Evolutionary conservation across 1,140 invertebrate species (phyloP), one percentile per base, ranked within the genome.

Genomic region (Trinorchestia longiramus): DNA sequence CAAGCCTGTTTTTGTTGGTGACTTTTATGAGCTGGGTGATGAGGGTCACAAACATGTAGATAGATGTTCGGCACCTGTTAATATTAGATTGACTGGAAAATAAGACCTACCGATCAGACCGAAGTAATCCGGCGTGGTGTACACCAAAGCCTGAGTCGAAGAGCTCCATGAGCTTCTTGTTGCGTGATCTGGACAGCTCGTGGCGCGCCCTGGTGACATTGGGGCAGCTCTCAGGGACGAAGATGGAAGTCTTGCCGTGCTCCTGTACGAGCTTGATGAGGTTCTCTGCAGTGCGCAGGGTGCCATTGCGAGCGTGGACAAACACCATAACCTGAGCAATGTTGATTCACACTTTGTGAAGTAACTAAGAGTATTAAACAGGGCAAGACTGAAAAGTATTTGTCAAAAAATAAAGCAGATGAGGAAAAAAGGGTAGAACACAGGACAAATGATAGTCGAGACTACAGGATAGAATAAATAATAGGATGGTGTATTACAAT

Each of bases 241-340:
- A 97, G 97, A 98, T 97, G 96, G 99, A 99, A 8, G 98, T 96
- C n/a, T 98, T 98, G 0, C 98, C 98, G 97, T 98, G 98, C 97
- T 98, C 98, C 96, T 98, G 97, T 0, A 99, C 98, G 62, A 98
- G 97, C 97, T 99, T 99, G 96, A 98, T 98, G 0, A 99, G 97
- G 43, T 98, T 97, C 96, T 98, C 98, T 0, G 99, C 99, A 0
- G 99, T 99, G 96, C 98, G 98, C 41, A 98, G 98, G 0, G 99
- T 99, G 17, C 99, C 99, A 98, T 99, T 99, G 87, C 99, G 98
- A 0, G 99, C 99, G 97, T 99, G 99, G 0, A 99, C 99, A 97
- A 99, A 99, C 0, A 99, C 99, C 99, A 99, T 99, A 0, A 99
- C 99, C 98, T 98, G 97, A 43, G 95, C 53, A 97, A 96, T 95